Conservation (phyloP, 2,888 invertebrate species). For the Harmothoe impar region DNA sequence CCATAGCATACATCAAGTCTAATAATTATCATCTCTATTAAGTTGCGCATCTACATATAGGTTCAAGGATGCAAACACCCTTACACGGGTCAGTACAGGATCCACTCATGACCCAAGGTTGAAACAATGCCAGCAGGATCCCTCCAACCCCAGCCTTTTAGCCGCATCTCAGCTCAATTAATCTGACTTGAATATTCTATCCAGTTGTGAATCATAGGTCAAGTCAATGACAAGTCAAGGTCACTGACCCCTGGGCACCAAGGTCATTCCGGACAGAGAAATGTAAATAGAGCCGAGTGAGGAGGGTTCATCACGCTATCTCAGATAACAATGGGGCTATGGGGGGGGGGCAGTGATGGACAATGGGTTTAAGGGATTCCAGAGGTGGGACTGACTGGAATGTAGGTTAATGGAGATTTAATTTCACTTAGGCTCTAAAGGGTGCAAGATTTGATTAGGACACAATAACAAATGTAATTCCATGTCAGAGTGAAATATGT, state of each 20-base stretch:
- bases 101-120: not conserved
- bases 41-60: too few species aligned
- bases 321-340: not conserved
- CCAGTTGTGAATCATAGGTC: constrained; percentile 44
- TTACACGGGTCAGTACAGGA: too few species aligned
- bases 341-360: not conserved
- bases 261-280: not conserved
- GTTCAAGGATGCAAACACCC: too few species aligned
- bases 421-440: too few species aligned
- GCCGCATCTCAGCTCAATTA: constrained; percentile 16
- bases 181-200: constrained; percentile 49
- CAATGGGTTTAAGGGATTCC: too few species aligned
- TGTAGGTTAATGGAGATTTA: too few species aligned
- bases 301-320: not conserved
- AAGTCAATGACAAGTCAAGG: not conserved
- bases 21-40: too few species aligned
- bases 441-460: too few species aligned
- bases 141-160: not conserved
- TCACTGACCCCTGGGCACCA: constrained; percentile 19
- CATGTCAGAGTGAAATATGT: too few species aligned
- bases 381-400: too few species aligned
- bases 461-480: too few species aligned
- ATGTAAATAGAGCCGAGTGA: constrained; percentile 2
- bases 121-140: constrained; percentile 20
- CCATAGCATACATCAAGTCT: too few species aligned